These are phyloP conservation scores for Drosophila monieri DNA, from an alignment of 2,888 invertebrate genomes.

Conservation along the genomic window DNA sequence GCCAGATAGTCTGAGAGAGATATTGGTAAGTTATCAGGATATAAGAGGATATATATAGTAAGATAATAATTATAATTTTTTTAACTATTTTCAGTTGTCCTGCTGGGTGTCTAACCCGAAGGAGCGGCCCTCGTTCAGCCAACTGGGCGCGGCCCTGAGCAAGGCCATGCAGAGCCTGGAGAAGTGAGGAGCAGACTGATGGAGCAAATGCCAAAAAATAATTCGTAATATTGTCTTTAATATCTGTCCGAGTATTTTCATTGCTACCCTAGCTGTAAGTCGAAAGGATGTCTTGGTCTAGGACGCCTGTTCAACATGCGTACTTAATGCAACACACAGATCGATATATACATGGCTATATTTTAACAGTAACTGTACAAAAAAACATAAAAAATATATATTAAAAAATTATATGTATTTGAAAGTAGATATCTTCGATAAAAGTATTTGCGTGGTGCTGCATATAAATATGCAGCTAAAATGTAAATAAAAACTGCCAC, in stretches of 20 bases:
- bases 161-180: constrained; percentile 83
- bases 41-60: not conserved
- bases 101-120: constrained; percentile 83
- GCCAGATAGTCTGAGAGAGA: constrained; percentile 86
- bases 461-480: constrained; percentile 51
- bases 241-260: constrained; percentile 19
- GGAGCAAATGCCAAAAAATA: constrained; percentile 41
- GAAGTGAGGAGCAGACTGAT: constrained; percentile 58
- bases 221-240: constrained; percentile 47
- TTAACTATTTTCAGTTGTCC: constrained; percentile 64
- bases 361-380: constrained; percentile 40
- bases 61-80: not conserved
- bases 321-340: constrained; percentile 31
- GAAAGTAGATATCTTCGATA: constrained; percentile 59
- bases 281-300: constrained; percentile 22
- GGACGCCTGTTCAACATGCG: constrained; percentile 63
- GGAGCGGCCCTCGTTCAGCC: constrained; percentile 84
- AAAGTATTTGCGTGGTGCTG: constrained; percentile 63
- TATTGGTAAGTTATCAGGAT: constrained; percentile 84
- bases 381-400: constrained; percentile 4
- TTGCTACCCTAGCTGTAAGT: constrained; percentile 27
- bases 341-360: constrained; percentile 18
- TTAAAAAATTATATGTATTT: constrained; percentile 19
- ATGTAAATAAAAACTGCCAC: constrained; percentile 73
- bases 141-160: constrained; percentile 82